phyloP scores from a whole-genome alignment of 1,140 invertebrate species.

The Drosophila murphyi region DNA sequence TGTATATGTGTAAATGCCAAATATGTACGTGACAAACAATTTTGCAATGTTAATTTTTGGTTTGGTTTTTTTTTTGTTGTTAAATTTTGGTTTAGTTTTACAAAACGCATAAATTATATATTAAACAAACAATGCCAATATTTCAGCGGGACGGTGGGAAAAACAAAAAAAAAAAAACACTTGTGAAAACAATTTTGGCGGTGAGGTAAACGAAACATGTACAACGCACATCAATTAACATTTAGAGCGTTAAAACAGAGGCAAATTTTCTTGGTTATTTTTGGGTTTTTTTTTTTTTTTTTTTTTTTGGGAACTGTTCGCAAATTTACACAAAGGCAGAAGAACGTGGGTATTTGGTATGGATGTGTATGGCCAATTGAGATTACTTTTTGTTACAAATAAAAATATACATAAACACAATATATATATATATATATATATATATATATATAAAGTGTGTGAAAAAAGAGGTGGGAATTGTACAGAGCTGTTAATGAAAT shows the following conservation, averaged over 20 bases:
- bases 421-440: too few relatives aligned
- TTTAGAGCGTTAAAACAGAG: constrained; percentile 69
- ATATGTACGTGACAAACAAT: constrained; percentile 25
- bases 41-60: constrained; percentile 23
- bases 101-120: too few relatives aligned
- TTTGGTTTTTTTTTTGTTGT: background rate
- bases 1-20: constrained; percentile 3
- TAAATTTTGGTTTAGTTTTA: background rate
- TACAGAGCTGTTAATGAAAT: constrained; percentile 34
- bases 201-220: constrained; percentile 58
- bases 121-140: constrained; percentile 43
- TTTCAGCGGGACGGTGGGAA: background rate
- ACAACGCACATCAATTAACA: constrained; percentile 83
- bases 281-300: background rate
- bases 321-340: constrained; percentile 61
- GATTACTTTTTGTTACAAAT: constrained; percentile 9
- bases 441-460: constrained; percentile 5
- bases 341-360: constrained; percentile 10
- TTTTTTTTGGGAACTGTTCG: constrained; percentile 13
- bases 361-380: constrained; percentile 13
- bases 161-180: constrained; percentile 15
- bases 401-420: background rate
- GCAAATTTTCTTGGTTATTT: constrained; percentile 46
- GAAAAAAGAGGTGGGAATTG: constrained; percentile 34
- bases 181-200: constrained; percentile 29